Conservation (phyloP, 2,113 vertebrate genomes). For the Varanus komodoensis region DNA sequence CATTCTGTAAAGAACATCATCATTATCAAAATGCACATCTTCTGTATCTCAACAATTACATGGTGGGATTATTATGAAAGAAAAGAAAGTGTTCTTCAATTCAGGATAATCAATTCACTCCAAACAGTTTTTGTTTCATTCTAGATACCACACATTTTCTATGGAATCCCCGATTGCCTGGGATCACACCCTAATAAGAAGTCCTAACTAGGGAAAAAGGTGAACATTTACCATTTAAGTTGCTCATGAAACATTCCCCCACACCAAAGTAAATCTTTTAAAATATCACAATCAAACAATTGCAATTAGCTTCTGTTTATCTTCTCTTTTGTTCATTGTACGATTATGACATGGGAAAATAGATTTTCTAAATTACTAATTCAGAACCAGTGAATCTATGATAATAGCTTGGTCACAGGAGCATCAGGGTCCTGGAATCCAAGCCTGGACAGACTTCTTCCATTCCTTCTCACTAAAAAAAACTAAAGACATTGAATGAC, state of each 20-base stretch:
- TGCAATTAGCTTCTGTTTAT: conserved; percentile 42
- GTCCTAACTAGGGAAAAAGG: background rate
- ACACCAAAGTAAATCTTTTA: no score
- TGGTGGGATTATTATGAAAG: background rate
- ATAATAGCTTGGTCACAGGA: conserved; percentile 45
- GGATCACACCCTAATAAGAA: background rate
- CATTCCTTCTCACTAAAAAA: conserved; percentile 48
- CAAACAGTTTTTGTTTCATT: background rate
- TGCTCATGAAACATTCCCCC: background rate
- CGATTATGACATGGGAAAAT: conserved; percentile 6
- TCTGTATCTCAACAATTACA: background rate
- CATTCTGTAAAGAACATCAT: background rate
- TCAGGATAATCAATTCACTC: background rate
- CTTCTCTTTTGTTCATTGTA: conserved; percentile 34
- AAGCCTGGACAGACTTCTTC: background rate
- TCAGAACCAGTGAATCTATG: conserved; percentile 39
- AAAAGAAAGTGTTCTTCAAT: background rate
- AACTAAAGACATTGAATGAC: conserved; percentile 54
- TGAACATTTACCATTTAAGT: background rate
- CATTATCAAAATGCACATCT: background rate
- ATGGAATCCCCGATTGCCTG: background rate
- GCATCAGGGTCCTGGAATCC: conserved; percentile 42
- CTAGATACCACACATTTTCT: background rate
- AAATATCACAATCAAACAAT: conserved; percentile 13
- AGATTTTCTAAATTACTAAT: conserved; percentile 39